Evolutionary conservation across 2,888 invertebrate species (phyloP), one percentile per base, ranked within the genome.

Genomic region (Hyposoter dolosus): DNA sequence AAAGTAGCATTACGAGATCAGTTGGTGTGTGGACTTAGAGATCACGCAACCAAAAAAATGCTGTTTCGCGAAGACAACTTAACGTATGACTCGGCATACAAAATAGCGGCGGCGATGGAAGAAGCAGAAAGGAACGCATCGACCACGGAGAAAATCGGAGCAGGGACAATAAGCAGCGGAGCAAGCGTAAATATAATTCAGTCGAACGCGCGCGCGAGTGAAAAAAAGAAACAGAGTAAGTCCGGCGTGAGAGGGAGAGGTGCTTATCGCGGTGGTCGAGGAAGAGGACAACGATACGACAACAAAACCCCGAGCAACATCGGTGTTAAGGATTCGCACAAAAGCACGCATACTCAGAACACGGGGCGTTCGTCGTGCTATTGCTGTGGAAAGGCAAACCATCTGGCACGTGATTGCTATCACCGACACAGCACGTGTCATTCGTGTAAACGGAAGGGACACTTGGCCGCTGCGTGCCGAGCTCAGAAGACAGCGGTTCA

Each of bases 1-100:
- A 71, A 83, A 63, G 28, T 79, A 32, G 85, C 87, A 1, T 63
- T 89, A 56, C 69, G 86, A 56, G 89, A 89, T 82, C 87, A 88
- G 32, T 82, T 88, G 1, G 85, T 88, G 10, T 87, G 66, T n/a
- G 81, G 81, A 15, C 9, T 82, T 3, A 74, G 56, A 50, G 75
- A 75, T 35, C 56, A 74, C 6, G 35, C 23, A 28, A 75, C 66
- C 35, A 68, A 75, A 56, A 81, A 40, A 43, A 60, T 43, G 17
- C 23, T 81, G 23, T 83, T 81, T 45, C 69, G 60, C 0, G 81
- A 78, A 56, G 69, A 82, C 19, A 66, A 82, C 40, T 72, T 79
- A 35, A 76, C 76, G 53, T 76, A 82, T 40, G 74, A 83, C 5
- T 28, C 69, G 12, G 81, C 86, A 15, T 81, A 80, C 56, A 83